These are phyloP conservation scores for Lates calcarifer DNA, from an alignment of 2,113 vertebrate genomes.

Conservation along the genomic window DNA sequence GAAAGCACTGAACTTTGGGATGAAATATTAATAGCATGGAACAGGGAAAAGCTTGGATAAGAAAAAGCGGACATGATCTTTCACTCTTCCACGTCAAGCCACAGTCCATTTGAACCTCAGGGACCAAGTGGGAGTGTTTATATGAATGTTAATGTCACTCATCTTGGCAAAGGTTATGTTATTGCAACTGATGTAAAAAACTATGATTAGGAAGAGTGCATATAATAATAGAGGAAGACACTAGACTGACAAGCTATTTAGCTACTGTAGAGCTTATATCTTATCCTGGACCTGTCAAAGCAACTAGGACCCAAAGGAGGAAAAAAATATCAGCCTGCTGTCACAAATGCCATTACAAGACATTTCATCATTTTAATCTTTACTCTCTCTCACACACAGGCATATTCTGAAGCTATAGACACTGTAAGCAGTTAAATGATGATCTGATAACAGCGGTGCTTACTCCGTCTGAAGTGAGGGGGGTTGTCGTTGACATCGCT, in stretches of 20 bases:
- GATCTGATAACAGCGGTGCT: constrained; percentile 63
- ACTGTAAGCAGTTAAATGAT: constrained; percentile 42
- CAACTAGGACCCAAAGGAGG: constrained; percentile 47
- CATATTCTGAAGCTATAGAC: constrained; percentile 10
- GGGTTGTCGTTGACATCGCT: constrained; percentile 89
- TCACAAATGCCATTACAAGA: constrained; percentile 56
- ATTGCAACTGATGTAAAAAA: constrained; percentile 32
- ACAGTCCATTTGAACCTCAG: constrained; percentile 61
- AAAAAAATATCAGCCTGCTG: constrained; percentile 50
- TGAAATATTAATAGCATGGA: constrained; percentile 84
- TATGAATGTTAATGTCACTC: constrained; percentile 46
- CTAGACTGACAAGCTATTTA: constrained; percentile 40
- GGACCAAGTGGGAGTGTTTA: constrained; percentile 30
- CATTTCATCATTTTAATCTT: constrained; percentile 67
- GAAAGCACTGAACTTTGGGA: constrained; percentile 82
- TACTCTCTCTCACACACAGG: constrained; percentile 21
- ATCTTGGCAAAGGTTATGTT: constrained; percentile 28
- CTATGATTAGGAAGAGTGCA: constrained; percentile 39
- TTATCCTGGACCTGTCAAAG: constrained; percentile 52
- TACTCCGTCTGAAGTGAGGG: constrained; percentile 85
- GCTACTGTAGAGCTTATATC: constrained; percentile 32
- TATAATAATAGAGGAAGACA: constrained; percentile 18
- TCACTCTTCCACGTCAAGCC: constrained; percentile 66
- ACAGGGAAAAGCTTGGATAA: constrained; percentile 72
- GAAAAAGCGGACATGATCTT: constrained; percentile 76